Conservation (phyloP, 2,797 vertebrate genomes). For the Naso thynnoides region DNA sequence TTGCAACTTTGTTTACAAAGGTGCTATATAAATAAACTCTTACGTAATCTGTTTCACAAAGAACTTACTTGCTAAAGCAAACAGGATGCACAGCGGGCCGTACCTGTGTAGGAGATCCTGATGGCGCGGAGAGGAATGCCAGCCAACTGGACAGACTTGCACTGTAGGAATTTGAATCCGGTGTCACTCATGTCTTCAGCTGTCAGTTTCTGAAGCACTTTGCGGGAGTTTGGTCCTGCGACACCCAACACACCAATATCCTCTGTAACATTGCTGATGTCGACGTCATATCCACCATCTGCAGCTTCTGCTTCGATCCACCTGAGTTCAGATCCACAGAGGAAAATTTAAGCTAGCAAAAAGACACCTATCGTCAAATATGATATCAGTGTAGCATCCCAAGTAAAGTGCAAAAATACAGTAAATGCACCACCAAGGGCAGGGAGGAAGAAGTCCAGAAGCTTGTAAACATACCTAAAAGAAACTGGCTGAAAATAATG, state of each 20-base stretch:
- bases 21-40: no score
- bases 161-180: conserved; percentile 93
- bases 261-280: conserved; percentile 92
- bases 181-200: conserved; percentile 88
- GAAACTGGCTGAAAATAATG: no score
- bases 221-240: conserved; percentile 90
- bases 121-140: conserved; percentile 88
- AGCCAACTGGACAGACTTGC: conserved; percentile 87
- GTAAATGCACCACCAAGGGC: background rate
- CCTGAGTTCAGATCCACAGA: conserved; percentile 73
- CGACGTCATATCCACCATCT: conserved; percentile 86
- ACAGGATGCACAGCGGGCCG: conserved; percentile 6
- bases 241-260: conserved; percentile 92
- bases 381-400: no score
- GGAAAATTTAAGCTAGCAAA: background rate
- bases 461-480: no score
- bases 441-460: background rate
- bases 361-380: no score
- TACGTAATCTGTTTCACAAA: background rate
- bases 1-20: no score
- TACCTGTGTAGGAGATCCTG: conserved; percentile 97
- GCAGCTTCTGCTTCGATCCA: conserved; percentile 92
- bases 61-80: background rate
- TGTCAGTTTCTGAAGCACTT: conserved; percentile 95
- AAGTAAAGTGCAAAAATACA: background rate